Conservation (phyloP, 2,797 vertebrate genomes). For the Brachyrhaphis roseni region DNA sequence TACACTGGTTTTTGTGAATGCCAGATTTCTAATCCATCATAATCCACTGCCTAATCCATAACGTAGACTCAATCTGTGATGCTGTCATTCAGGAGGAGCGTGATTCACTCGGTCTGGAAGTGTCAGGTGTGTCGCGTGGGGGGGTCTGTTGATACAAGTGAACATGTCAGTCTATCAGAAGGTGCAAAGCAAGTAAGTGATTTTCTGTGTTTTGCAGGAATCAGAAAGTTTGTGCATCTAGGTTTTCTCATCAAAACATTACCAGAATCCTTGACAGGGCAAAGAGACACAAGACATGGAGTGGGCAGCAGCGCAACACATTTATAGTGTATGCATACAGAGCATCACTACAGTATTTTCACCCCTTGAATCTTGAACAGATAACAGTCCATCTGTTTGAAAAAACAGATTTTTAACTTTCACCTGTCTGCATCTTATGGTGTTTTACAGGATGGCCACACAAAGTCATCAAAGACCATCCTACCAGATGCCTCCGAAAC, state of each 20-base stretch:
- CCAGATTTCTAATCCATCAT: constrained; percentile 54
- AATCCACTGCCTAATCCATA: constrained; percentile 70
- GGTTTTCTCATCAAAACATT: constrained; percentile 11
- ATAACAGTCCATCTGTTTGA: neutral
- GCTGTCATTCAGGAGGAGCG: constrained; percentile 49
- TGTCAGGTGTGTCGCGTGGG: constrained; percentile 45
- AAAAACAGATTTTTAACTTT: neutral
- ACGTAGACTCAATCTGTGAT: constrained; percentile 47
- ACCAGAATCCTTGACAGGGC: constrained; percentile 5
- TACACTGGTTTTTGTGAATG: constrained; percentile 35
- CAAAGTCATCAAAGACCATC: neutral
- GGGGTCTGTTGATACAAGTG: constrained; percentile 25
- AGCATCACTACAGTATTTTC: neutral
- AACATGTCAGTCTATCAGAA: constrained; percentile 21
- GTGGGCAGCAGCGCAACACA: neutral
- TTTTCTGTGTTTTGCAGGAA: constrained; percentile 20
- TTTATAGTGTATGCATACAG: neutral
- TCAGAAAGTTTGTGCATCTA: constrained; percentile 8
- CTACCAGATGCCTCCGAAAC: neutral
- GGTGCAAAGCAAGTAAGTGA: constrained; percentile 12
- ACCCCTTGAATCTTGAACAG: neutral
- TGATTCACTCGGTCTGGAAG: constrained; percentile 57
- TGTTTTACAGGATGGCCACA: neutral
- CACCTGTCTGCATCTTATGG: neutral
- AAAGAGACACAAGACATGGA: neutral